Evolutionary conservation across 2,113 vertebrate genomes (phyloP), one percentile per base, ranked within the genome.

Genomic region (Syrmaticus mikado): DNA sequence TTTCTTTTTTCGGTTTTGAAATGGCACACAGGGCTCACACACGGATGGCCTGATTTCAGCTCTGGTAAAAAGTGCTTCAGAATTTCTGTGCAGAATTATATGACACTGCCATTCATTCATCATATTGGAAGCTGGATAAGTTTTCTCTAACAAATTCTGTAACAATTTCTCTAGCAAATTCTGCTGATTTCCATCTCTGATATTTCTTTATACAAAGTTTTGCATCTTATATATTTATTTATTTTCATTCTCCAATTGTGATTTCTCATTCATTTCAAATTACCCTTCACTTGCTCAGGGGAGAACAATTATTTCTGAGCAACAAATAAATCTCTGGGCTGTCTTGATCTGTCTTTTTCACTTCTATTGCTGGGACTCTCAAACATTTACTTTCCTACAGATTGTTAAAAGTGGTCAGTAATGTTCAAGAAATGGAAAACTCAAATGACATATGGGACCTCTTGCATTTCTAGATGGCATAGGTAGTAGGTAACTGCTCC

Each of bases 121-220:
- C 67, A 58, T 62, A 61, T 43, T 41, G 38, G 24, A 92, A 66
- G 61, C 27, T 57, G 45, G 36, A 85, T 52, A 85, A 75, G 10
- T 53, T 78, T 48, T 61, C 92, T 83, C 61, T 53, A 94, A 89
- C 46, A n/a, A n/a, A n/a, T n/a, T n/a, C n/a, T n/a, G n/a, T n/a
- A n/a, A n/a, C n/a, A n/a, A n/a, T n/a, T n/a, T n/a, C n/a, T n/a
- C n/a, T n/a, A 89, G 82, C 24, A 96, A 92, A 90, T 85, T 70
- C 22, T 48, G 25, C 43, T 71, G 36, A 3, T 90, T 87, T 92
- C 65, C 53, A 76, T 43, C 50, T 81, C 48, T 81, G 55, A 62
- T 58, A 58, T 40, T 80, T 25, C 78, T 85, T 88, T 57, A 30
- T 8, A 11, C 60, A 90, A 70, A 17, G 62, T 95, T 79, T 73